Base-by-base conservation (phyloP, 92 coral and sea anemone genomes). In the Parazoanthus swiftii region DNA sequence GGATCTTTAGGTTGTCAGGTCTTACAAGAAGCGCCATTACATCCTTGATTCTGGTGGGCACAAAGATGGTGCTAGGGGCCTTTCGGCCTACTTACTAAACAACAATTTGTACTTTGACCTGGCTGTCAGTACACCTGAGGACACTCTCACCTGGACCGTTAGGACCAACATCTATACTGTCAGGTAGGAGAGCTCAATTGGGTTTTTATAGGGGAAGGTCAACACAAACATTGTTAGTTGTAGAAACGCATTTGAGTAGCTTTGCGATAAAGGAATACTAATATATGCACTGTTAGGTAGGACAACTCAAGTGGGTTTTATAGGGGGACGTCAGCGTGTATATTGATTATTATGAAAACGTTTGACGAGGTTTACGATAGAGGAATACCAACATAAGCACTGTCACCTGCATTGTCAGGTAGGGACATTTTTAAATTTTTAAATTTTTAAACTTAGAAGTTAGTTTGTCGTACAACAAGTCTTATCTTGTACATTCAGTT, bases 91-190 rank as follows among this genome's bases (percentile, higher is more conserved):
- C 86, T 89, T 97, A 76, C 91, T 90, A 7, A 97, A 95, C 86
- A 95, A 97, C 85, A 97, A 97, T 77, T 75, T 97, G 90, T 97
- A 97, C 92, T 97, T 97, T 89, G 94, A 95, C 63, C 90, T 97
- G 79, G 95, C 97, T 8, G 90, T 97, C 92, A 97, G 99, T 26
- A 97, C 98, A 1, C 91, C 93, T 14, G 98, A 97, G 77, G 99
- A 97, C 86, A 97, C 99, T 33, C 92, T 97, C 72, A 92, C 95
- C 73, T 97, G 99, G 99, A 97, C 99, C n/a, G 99, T 97, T 13
- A 90, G 99, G 79, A 95, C 99, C 5, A 94, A 98, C 37, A 94
- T 97, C 39, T 97, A 95, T 77, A 97, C 99, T 50, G 98, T 97
- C 68, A 95, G 99, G 99, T 97, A 70, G 25, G 85, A 54, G 9